These are phyloP conservation scores for Glareola pratincola DNA, from an alignment of 2,113 vertebrate species.

Conservation along the genomic window DNA sequence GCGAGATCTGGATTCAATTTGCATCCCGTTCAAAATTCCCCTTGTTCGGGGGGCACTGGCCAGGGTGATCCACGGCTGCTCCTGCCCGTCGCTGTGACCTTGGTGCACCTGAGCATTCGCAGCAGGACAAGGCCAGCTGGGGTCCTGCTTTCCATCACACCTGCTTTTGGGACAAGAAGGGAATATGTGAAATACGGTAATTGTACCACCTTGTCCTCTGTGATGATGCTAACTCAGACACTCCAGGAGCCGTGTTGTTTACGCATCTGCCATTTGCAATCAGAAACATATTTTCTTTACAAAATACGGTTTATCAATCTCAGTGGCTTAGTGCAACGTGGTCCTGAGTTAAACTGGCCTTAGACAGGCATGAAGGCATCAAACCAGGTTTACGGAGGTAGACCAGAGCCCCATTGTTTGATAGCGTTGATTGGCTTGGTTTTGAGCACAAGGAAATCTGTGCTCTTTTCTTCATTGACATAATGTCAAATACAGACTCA, in stretches of 20 bases:
- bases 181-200: not conserved
- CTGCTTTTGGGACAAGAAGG: not conserved
- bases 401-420: not conserved
- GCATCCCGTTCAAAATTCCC: not conserved
- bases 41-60: accelerated
- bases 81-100: accelerated
- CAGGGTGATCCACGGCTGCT: not conserved
- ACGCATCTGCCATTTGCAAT: not conserved
- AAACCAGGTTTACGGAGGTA: not conserved
- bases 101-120: not conserved
- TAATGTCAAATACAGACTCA: not conserved
- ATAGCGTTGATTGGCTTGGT: not conserved
- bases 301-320: not conserved
- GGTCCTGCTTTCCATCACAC: not conserved
- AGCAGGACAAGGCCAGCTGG: not conserved
- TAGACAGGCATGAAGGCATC: not conserved
- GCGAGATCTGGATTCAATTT: not conserved
- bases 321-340: not conserved
- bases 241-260: not conserved
- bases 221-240: not conserved
- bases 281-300: not conserved
- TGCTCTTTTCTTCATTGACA: not conserved
- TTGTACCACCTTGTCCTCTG: not conserved
- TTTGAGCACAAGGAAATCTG: not conserved
- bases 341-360: not conserved